Evolutionary conservation across 2,888 invertebrate species (phyloP).

Genomic region (Liodrosophila aerea): DNA sequence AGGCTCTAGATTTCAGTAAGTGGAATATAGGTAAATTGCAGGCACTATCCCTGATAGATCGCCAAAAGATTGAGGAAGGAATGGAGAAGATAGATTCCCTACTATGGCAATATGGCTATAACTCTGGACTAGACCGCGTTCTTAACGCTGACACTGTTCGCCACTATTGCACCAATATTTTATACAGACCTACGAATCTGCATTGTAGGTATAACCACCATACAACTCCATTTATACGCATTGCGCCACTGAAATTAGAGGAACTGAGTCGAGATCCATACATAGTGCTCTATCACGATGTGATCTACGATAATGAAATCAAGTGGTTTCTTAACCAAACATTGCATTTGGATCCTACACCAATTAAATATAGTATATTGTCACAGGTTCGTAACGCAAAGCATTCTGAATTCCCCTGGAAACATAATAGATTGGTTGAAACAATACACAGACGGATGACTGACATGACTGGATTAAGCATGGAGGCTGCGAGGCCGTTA

Average conservation of each 20-base stretch:
- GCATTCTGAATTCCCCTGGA: neutral
- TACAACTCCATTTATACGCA: slow-evolving; percentile 29
- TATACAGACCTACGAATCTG: slow-evolving; percentile 10
- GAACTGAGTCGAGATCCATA: slow-evolving; percentile 38
- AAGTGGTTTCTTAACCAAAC: neutral
- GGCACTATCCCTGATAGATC: no score
- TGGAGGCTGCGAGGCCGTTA: slow-evolving; percentile 5
- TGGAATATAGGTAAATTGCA: slow-evolving; percentile 1
- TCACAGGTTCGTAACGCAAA: slow-evolving; percentile 16
- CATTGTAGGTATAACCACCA: slow-evolving; percentile 41
- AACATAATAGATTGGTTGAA: neutral
- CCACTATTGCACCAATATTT: slow-evolving; percentile 15
- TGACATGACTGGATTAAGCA: slow-evolving; percentile 39
- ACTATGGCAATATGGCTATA: no score
- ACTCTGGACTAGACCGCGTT: slow-evolving; percentile 13
- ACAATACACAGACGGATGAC: slow-evolving; percentile 11
- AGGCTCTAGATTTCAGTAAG: slow-evolving; percentile 3
- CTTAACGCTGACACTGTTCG: no score
- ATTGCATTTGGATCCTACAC: neutral
- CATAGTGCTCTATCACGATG: slow-evolving; percentile 40
- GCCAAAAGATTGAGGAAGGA: no score
- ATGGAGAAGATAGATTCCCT: no score
- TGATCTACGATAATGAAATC: slow-evolving; percentile 40
- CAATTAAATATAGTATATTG: no score
- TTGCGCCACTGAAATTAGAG: slow-evolving; percentile 49